These are phyloP conservation scores for Episyrphus balteatus DNA, from an alignment of 1,140 invertebrate genomes.

Conservation along the genomic window DNA sequence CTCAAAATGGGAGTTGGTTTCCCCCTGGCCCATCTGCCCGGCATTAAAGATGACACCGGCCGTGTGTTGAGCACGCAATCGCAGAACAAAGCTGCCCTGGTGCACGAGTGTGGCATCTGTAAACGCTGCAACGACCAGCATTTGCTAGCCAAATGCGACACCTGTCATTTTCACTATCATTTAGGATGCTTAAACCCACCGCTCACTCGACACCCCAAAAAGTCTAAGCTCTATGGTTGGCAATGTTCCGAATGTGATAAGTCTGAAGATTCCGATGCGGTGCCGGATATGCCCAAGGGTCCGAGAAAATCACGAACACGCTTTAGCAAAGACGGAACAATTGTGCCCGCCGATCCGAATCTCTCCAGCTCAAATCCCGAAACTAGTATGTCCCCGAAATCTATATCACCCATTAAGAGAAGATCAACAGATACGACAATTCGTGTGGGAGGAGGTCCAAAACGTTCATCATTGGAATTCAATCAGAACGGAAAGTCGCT, in stretches of 20 bases:
- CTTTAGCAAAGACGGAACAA: constrained; percentile 53
- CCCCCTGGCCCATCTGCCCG: constrained; percentile 51
- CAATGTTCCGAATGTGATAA: constrained; percentile 85
- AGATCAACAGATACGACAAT: not conserved
- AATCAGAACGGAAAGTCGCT: constrained; percentile 8
- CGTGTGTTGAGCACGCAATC: constrained; percentile 42
- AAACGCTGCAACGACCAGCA: constrained; percentile 70
- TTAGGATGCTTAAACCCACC: constrained; percentile 86
- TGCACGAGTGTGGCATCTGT: constrained; percentile 71
- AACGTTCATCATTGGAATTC: no score
- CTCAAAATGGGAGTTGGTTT: constrained; percentile 73
- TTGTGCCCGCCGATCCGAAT: constrained; percentile 8
- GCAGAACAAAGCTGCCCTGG: not conserved
- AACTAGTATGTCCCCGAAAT: not conserved
- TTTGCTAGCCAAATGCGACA: constrained; percentile 86
- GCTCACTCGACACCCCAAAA: constrained; percentile 83
- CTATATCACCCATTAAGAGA: not conserved
- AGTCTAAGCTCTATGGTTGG: constrained; percentile 90
- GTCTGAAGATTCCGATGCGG: constrained; percentile 63
- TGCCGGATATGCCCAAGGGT: constrained; percentile 62
- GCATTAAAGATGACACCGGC: constrained; percentile 40
- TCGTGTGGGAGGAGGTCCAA: no score
- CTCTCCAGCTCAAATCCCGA: not conserved
- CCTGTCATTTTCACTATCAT: constrained; percentile 87
- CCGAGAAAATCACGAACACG: constrained; percentile 62